Base-by-base conservation (phyloP, 2,888 invertebrate genomes). In the Trachelus stipa region DNA sequence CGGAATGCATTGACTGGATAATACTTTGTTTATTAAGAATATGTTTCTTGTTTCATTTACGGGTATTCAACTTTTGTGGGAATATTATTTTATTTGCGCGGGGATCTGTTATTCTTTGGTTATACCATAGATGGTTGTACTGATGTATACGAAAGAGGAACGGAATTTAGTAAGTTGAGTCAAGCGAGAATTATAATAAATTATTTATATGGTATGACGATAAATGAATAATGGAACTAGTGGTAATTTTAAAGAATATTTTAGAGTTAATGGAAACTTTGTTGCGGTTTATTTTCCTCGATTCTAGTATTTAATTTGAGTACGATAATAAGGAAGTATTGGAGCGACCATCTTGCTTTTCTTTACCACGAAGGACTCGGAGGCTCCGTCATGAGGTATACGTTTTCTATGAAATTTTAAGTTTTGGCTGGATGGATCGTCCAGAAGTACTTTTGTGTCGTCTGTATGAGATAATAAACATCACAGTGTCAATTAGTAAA, bases 361-460 rank as follows among this genome's bases (percentile, higher is more conserved):
- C 87, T 88, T 87, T 87, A 83, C 81, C 77, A 79, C 80, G 80
- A 76, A 80, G 81, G 79, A 84, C 85, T 85, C 80, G 74, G 81
- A 81, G 81, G 78, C 80, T 81, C 81, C 84, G 80, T 83, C 83
- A 89, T 89, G 89, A 89, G 89, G 89, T 89, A 88, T 74, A 82
- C 71, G 73, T 76, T 80, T 78, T 73, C 56, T 81, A 9, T 68
- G 68, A 77, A 80, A 81, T 77, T 85, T 79, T 77, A 69, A 74
- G 30, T 77, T 77, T 81, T 73, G 34, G 69, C 33, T 34, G 11
- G 6, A 80, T 79, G 77, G 80, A 77, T 68, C 74, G 71, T 76
- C 40, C 12, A 56, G 30, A 79, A 73, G 74, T 79, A 73, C 35
- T 68, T 71, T 9, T 33, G 33, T 76, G 73, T 34, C 4, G 79